Conservation (phyloP, 2,113 vertebrate species). For the Triplophysa rosa region DNA sequence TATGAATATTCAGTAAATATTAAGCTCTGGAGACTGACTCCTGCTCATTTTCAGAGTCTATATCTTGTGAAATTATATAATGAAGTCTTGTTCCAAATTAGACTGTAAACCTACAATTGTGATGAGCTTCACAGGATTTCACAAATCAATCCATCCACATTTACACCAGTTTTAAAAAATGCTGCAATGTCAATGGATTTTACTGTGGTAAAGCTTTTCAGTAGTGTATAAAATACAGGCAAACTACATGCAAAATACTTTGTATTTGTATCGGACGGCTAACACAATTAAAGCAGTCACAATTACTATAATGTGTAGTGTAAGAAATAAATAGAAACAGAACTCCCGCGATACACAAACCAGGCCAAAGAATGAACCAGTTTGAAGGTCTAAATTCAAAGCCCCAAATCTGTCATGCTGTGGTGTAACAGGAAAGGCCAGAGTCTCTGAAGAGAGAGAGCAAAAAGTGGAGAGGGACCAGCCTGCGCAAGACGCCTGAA, state of each 20-base stretch:
- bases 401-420: constrained; percentile 55
- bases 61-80: neutral
- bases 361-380: constrained; percentile 37
- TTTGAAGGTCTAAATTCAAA: constrained; percentile 39
- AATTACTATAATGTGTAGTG: neutral
- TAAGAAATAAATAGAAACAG: neutral
- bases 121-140: neutral
- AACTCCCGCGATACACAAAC: constrained; percentile 19
- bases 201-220: neutral
- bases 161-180: neutral
- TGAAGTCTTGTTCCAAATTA: neutral
- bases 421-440: neutral
- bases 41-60: constrained; percentile 10
- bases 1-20: constrained; percentile 8
- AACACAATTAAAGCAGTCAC: constrained; percentile 10
- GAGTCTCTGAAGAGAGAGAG: neutral
- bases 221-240: too few relatives aligned
- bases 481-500: neutral
- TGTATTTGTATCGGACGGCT: neutral
- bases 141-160: neutral
- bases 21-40: neutral
- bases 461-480: neutral
- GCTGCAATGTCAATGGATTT: neutral
- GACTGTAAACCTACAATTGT: neutral
- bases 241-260: too few relatives aligned